These are phyloP conservation scores for Ormyrus pomaceus DNA, from an alignment of 2,888 invertebrate species.

Conservation along the genomic window DNA sequence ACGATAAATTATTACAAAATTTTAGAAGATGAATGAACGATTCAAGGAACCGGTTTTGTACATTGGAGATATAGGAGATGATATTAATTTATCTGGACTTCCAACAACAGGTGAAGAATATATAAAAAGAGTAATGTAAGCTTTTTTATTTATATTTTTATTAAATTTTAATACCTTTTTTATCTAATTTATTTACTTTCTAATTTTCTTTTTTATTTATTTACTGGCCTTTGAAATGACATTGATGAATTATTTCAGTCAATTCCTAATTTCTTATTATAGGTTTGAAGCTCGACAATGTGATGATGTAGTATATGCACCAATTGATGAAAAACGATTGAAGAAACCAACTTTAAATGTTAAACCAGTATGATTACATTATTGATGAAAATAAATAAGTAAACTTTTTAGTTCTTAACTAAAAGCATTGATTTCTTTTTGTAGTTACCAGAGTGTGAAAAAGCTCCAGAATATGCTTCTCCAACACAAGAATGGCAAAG, in stretches of 20 bases:
- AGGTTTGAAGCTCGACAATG: constrained; percentile 71
- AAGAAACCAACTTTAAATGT: constrained; percentile 63
- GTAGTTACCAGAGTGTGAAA: constrained; percentile 75
- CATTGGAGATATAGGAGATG: constrained; percentile 65
- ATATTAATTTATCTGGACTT: constrained; percentile 66
- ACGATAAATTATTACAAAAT: neutral
- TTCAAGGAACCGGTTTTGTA: constrained; percentile 66
- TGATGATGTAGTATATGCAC: constrained; percentile 68
- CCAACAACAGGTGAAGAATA: constrained; percentile 72
- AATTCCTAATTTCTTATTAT: constrained; percentile 31
- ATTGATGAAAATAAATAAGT: neutral
- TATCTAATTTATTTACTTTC: constrained; percentile 17
- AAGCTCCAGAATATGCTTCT: constrained; percentile 74
- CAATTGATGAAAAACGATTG: constrained; percentile 63
- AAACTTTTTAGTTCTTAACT: too few species aligned
- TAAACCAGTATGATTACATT: constrained; percentile 60
- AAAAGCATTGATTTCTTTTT: constrained; percentile 11
- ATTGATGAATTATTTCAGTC: too few species aligned
- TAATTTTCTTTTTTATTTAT: neutral
- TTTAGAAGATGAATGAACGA: constrained; percentile 64
- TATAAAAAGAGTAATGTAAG: constrained; percentile 72
- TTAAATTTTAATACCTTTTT: constrained; percentile 14
- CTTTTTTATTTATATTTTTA: constrained; percentile 28
- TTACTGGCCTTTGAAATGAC: too few species aligned
- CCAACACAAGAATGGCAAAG: constrained; percentile 83